These are phyloP conservation scores for Xerus inauris DNA, from an alignment of 2,113 vertebrate species.

Conservation along the genomic window DNA sequence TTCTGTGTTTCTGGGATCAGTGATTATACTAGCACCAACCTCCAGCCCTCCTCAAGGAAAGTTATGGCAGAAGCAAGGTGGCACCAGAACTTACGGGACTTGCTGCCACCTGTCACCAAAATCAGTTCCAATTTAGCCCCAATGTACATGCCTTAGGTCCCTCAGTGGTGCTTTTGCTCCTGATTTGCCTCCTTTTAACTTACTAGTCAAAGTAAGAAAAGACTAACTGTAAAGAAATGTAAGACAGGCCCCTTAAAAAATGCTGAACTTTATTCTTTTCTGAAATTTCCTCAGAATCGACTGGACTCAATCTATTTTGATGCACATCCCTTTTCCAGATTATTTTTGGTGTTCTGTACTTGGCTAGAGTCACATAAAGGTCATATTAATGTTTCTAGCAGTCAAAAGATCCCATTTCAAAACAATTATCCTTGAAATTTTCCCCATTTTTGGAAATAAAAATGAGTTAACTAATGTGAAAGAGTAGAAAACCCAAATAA, in stretches of 20 bases:
- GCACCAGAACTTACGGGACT: not conserved
- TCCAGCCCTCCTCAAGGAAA: too few relatives aligned
- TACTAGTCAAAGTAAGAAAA: not conserved
- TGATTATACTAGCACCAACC: not conserved
- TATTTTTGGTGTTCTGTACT: slow-evolving; percentile 15
- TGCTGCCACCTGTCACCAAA: not conserved
- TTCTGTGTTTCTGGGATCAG: not conserved
- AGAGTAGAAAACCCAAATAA: not conserved
- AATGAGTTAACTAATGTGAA: not conserved
- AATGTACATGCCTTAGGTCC: too few relatives aligned
- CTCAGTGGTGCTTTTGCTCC: not conserved
- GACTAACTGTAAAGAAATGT: not conserved
- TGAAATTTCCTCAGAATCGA: not conserved
- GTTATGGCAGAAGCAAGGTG: not conserved
- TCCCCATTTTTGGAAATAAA: slow-evolving; percentile 34
- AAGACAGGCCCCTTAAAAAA: not conserved
- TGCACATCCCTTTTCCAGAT: not conserved
- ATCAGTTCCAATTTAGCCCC: not conserved
- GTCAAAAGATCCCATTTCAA: slow-evolving; percentile 4
- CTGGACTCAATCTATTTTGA: not conserved
- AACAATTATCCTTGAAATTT: slow-evolving; percentile 17
- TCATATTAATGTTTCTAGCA: not conserved
- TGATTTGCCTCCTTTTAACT: not conserved
- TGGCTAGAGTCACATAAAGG: not conserved
- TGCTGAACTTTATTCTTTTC: not conserved